These are phyloP conservation scores for Orestias chungarensis DNA, from an alignment of 2,797 vertebrate species.

Conservation along the genomic window DNA sequence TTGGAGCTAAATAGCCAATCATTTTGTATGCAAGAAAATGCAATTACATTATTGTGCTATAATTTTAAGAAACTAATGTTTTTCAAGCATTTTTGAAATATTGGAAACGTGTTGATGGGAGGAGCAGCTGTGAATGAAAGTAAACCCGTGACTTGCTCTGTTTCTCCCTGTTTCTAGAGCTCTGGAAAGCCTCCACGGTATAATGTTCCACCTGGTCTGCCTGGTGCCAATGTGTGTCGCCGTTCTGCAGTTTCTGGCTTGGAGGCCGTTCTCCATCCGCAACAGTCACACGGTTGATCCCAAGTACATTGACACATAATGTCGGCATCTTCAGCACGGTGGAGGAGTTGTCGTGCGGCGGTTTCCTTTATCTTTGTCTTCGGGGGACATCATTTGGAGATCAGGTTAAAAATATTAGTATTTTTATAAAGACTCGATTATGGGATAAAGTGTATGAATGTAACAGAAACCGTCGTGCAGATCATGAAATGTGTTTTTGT, in stretches of 20 bases:
- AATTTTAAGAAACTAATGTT: background rate
- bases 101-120: too few species aligned
- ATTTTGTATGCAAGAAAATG: background rate
- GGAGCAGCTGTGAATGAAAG: background rate
- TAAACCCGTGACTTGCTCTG: constrained; percentile 3
- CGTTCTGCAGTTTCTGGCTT: constrained; percentile 81
- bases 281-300: constrained; percentile 80
- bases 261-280: constrained; percentile 88
- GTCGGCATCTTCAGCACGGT: background rate
- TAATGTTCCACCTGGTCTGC: constrained; percentile 90
- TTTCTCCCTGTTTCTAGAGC: constrained; percentile 67
- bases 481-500: too few species aligned
- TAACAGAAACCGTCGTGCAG: too few species aligned
- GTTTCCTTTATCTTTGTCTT: background rate
- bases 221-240: constrained; percentile 84
- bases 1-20: background rate
- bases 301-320: constrained; percentile 77
- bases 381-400: background rate
- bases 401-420: background rate
- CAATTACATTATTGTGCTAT: background rate
- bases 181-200: constrained; percentile 78
- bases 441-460: background rate
- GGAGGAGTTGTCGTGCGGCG: background rate
- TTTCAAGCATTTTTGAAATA: background rate
- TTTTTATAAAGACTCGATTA: background rate